Evolutionary conservation across 30 jellyfish, hydroid and myxozoan genomes (phyloP), one percentile per base, ranked within the genome.

Genomic region (Cassiopea xamachana): DNA sequence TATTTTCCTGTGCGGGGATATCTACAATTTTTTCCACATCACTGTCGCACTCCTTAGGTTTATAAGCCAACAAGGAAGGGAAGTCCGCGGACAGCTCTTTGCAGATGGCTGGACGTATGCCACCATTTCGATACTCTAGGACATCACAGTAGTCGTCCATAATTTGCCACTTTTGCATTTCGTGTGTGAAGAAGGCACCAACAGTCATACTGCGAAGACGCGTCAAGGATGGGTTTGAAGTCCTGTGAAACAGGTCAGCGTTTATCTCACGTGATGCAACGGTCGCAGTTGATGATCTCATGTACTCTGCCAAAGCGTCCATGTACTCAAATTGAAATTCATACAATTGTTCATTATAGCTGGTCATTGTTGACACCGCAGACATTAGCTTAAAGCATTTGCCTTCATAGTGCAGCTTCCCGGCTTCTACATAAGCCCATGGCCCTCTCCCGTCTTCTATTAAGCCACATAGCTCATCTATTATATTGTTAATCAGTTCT

Each of bases 241-340:
- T 3, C 74, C 74, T 17, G 27, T 62, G 43, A 51, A 51, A 51
- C 74, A 62, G 74, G 7, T 62, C 19, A 8, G 74, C 10, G 19
- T 62, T 62, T 13, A 62, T 62, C 4, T 62, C 74, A 2, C 74
- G 7, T 62, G 74, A 13, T 62, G 74, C 74, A 13, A 14, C 10
- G 27, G 4, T 62, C 19, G 74, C 74, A 13, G 74, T 62, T 27
- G 74, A 62, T 17, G 74, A 4, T 62, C 74, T 62, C 74, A 62
- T 62, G 74, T 62, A 62, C 19, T 62, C 74, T 8, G 74, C 74
- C 74, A 62, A 2, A 27, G 74, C 74, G 14, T 62, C 74, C 74
- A 62, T 62, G 74, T 62, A 62, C 43, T 62, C 74, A 14, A 62
- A 62, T 62, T 62, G 74, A 62, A 62, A 62, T 62, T 62, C 74